Evolutionary conservation across 2,888 invertebrate genomes (phyloP).

Genomic region (Cerastis leucographa): DNA sequence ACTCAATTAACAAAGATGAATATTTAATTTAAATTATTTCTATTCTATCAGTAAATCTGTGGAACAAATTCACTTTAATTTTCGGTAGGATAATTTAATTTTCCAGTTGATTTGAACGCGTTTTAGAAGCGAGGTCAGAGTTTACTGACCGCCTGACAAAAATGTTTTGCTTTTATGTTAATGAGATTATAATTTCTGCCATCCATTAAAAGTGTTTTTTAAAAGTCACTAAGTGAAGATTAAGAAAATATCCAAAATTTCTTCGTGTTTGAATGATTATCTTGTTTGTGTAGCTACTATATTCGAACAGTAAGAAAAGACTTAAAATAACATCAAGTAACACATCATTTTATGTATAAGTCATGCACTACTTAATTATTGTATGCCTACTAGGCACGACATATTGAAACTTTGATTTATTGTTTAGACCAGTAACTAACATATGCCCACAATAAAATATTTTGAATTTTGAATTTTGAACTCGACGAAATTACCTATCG

Average conservation of each 20-base stretch:
- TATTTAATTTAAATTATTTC: neutral
- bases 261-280: neutral
- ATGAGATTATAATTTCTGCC: slow-evolving; percentile 38
- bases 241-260: slow-evolving; percentile 21
- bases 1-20: slow-evolving; percentile 9
- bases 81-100: slow-evolving; percentile 40
- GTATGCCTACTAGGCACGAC: too few species aligned
- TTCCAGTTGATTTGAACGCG: slow-evolving; percentile 44
- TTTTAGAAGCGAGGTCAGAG: slow-evolving; percentile 35
- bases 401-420: too few species aligned
- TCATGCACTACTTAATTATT: too few species aligned
- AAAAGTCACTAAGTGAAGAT: slow-evolving; percentile 15
- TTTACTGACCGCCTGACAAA: slow-evolving; percentile 45
- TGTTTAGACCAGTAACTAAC: too few species aligned
- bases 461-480: too few species aligned
- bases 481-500: neutral
- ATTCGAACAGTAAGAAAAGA: neutral
- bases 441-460: too few species aligned
- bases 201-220: slow-evolving; percentile 31
- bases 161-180: slow-evolving; percentile 36
- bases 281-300: neutral
- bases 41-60: slow-evolving; percentile 11
- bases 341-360: neutral
- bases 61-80: slow-evolving; percentile 29
- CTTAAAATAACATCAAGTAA: neutral